Conservation (phyloP, 2,113 vertebrate genomes). For the Nannobrachium achirus region DNA sequence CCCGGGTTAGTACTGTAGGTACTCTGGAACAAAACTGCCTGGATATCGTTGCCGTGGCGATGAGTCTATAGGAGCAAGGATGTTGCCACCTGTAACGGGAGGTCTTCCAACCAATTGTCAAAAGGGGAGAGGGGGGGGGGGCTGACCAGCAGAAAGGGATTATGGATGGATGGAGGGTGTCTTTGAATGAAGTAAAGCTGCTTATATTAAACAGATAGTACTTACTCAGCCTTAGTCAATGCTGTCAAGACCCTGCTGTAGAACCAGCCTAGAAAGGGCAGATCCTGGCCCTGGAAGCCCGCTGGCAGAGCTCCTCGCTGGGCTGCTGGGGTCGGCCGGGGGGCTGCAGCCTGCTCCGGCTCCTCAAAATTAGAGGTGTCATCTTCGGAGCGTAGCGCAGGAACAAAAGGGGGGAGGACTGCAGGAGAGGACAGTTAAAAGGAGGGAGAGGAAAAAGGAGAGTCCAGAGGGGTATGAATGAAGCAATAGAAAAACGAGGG, state of each 20-base stretch:
- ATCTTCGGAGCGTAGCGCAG: conserved; percentile 94
- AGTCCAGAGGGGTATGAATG: conserved; percentile 26
- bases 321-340: conserved; percentile 85
- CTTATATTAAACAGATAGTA: conserved; percentile 70
- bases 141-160: conserved; percentile 10
- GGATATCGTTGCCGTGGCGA: conserved; percentile 55
- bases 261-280: conserved; percentile 98
- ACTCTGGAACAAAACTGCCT: conserved; percentile 56
- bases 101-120: conserved; percentile 37
- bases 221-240: conserved; percentile 95
- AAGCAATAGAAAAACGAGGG: conserved; percentile 53
- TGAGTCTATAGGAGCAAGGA: conserved; percentile 36
- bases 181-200: conserved; percentile 17
- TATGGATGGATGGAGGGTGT: not conserved
- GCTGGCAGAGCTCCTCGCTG: conserved; percentile 85
- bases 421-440: conserved; percentile 72
- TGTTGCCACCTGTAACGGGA: conserved; percentile 48
- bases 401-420: conserved; percentile 97
- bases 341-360: conserved; percentile 90
- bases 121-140: conserved; percentile 45
- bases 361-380: conserved; percentile 99
- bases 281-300: conserved; percentile 92
- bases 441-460: conserved; percentile 43
- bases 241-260: conserved; percentile 91
- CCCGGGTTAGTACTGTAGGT: conserved; percentile 34